Evolutionary conservation across 2,888 invertebrate genomes (phyloP).

Genomic region (Chrysotoxum bicinctum): DNA sequence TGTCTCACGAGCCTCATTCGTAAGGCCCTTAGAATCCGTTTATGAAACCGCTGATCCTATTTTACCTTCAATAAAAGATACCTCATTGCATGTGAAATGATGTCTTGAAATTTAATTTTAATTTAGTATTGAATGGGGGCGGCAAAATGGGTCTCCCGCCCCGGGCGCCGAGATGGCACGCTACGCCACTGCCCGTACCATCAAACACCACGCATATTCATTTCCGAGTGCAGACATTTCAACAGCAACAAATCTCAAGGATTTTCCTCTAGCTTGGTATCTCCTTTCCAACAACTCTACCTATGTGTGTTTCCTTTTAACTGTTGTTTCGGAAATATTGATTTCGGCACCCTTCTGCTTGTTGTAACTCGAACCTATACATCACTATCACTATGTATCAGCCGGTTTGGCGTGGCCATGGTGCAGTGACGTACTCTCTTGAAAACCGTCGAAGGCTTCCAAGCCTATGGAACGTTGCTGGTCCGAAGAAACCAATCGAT

Average conservation of each 20-base stretch:
- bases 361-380: slow-evolving; percentile 1
- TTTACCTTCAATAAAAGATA: no score
- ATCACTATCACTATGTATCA: slow-evolving; percentile 3
- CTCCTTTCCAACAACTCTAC: neutral
- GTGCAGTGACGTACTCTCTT: slow-evolving; percentile 31
- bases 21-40: no score
- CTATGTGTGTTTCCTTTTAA: slow-evolving; percentile 31
- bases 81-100: no score
- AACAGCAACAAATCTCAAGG: slow-evolving; percentile 31
- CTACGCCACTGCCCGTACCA: neutral
- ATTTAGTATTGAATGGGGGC: no score
- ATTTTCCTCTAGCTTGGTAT: slow-evolving; percentile 30
- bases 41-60: no score
- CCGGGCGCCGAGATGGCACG: no score
- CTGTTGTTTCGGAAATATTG: slow-evolving; percentile 60
- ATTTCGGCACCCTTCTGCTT: slow-evolving; percentile 35
- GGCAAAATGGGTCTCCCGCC: no score
- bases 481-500: slow-evolving; percentile 57
- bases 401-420: slow-evolving; percentile 12
- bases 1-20: no score
- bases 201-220: slow-evolving; percentile 56
- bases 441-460: slow-evolving; percentile 2
- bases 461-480: neutral
- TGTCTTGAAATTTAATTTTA: no score
- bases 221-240: slow-evolving; percentile 29